Conservation (phyloP, 2,113 vertebrate species). For the Daubentonia madagascariensis region DNA sequence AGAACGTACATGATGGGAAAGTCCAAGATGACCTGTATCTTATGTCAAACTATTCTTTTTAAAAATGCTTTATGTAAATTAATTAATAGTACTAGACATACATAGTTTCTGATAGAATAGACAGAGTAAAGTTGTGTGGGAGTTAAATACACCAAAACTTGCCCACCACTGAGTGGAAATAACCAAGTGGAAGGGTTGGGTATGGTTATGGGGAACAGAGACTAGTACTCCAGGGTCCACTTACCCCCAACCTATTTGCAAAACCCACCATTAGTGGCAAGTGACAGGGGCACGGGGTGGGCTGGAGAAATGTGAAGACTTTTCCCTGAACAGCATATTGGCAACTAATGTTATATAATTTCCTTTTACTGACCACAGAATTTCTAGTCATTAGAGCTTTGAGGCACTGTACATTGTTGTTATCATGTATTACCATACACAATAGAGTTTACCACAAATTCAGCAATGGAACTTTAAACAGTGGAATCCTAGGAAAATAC, state of each 20-base stretch:
- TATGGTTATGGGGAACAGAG: conserved; percentile 56
- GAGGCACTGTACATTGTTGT: conserved; percentile 4
- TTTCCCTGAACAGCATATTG: conserved; percentile 40
- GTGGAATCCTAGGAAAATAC: conserved; percentile 23
- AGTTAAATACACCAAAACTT: conserved; percentile 19
- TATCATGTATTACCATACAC: conserved; percentile 35
- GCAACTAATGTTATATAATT: conserved; percentile 62
- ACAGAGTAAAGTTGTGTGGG: conserved; percentile 18
- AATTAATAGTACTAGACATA: neutral
- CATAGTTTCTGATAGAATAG: neutral
- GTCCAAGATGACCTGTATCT: neutral
- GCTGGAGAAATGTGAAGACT: conserved; percentile 46
- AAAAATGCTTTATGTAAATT: neutral
- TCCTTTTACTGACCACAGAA: conserved; percentile 66
- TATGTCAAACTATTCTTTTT: conserved; percentile 2
- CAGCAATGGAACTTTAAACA: neutral
- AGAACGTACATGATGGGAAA: neutral
- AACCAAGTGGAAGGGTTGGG: conserved; percentile 38
- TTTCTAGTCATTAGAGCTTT: conserved; percentile 50
- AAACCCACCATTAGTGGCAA: conserved; percentile 74
- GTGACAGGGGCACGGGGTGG: conserved; percentile 42
- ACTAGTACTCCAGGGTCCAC: conserved; percentile 63
- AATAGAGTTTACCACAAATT: conserved; percentile 53
- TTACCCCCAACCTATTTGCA: conserved; percentile 65
- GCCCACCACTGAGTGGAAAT: conserved; percentile 47